Percentiles rank a stretch among this genome's conserved stretches.
phyloP scores from a whole-genome alignment of 2,113 vertebrate species.

The Paratilapia polleni region DNA sequence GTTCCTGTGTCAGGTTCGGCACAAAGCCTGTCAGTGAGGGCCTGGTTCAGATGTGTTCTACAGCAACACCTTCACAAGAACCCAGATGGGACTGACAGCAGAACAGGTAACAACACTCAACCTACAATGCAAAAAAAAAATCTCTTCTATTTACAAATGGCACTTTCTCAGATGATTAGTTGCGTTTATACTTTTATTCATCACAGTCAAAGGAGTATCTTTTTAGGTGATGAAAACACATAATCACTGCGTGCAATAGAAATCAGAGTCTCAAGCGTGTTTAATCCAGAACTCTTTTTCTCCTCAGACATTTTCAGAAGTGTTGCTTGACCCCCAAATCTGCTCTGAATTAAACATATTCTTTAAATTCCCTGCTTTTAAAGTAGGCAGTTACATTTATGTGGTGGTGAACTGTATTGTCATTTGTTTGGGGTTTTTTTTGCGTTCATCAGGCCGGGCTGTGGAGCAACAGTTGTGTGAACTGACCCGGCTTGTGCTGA shows the following conservation, averaged over 20 bases:
- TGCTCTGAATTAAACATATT: not conserved
- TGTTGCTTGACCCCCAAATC: not conserved
- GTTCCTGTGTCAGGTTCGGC: slow-evolving; percentile 78
- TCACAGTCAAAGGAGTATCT: not conserved
- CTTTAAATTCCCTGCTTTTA: not conserved
- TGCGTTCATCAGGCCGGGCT: slow-evolving; percentile 77
- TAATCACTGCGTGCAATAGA: not conserved
- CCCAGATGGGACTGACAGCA: slow-evolving; percentile 71
- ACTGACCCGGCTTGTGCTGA: slow-evolving; percentile 90
- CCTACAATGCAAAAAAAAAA: not conserved
- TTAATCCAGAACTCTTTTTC: not conserved
- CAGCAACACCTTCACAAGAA: slow-evolving; percentile 90
- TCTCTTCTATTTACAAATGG: not conserved
- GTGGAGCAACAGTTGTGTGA: slow-evolving; percentile 88
- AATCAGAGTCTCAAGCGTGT: not conserved
- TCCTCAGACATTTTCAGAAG: not conserved
- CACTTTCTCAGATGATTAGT: too few species aligned
- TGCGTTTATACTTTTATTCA: too few species aligned
- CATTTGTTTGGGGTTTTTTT: slow-evolving; percentile 17
- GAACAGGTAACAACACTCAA: slow-evolving; percentile 63
- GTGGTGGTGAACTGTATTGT: not conserved
- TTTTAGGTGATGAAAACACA: not conserved
- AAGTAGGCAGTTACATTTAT: not conserved
- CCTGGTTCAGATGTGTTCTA: slow-evolving; percentile 94
- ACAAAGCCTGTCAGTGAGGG: slow-evolving; percentile 87